Percentiles rank a stretch among this genome's conserved stretches.
These are phyloP conservation scores for Rhorus exstirpatorius DNA, from an alignment of 2,888 invertebrate genomes.

Conservation along the genomic window DNA sequence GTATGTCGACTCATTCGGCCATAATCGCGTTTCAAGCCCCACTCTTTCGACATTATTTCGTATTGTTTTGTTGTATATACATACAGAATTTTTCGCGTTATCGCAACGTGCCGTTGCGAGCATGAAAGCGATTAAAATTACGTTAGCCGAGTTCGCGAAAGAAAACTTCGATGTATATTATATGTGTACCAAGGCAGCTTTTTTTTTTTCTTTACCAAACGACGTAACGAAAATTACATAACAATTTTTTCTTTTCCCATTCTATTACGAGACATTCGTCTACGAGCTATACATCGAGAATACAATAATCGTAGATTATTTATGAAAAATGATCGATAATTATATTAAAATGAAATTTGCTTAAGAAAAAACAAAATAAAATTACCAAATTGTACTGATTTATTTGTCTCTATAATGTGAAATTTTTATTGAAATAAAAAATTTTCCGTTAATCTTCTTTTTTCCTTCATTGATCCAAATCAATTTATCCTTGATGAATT, in stretches of 20 bases:
- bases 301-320: too few relatives aligned
- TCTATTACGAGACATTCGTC: background rate
- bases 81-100: constrained; percentile 52
- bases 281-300: background rate
- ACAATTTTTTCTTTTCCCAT: constrained; percentile 31
- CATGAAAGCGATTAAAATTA: constrained; percentile 52
- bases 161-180: too few relatives aligned
- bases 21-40: constrained; percentile 24
- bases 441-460: too few relatives aligned
- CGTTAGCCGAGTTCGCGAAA: constrained; percentile 32
- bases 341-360: too few relatives aligned
- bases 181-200: background rate
- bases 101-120: constrained; percentile 26
- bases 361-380: too few relatives aligned
- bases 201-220: constrained; percentile 24
- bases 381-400: too few relatives aligned
- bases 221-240: constrained; percentile 26
- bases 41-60: constrained; percentile 2
- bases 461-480: too few relatives aligned
- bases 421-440: too few relatives aligned
- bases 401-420: too few relatives aligned
- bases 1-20: constrained; percentile 42
- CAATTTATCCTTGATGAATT: too few relatives aligned
- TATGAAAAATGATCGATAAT: background rate
- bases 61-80: background rate